Conservation (phyloP, 1,140 invertebrate species). For the Elysia chlorotica region DNA sequence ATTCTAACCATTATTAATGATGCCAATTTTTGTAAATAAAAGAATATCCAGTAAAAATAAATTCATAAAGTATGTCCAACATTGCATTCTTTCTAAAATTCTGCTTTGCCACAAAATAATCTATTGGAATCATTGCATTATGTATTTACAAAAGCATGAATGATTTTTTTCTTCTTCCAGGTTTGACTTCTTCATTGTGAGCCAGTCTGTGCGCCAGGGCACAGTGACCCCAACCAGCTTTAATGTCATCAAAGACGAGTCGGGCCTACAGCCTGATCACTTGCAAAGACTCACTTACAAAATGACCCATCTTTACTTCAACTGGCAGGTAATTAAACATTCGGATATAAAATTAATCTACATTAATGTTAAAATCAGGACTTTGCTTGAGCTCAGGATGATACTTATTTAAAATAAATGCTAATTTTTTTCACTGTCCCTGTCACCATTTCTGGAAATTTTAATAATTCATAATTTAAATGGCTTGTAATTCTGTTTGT, state of each 20-base stretch:
- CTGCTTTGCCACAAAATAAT: too few species aligned
- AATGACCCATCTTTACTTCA: constrained; percentile 82
- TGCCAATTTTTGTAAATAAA: too few species aligned
- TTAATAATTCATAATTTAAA: neutral
- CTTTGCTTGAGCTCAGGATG: neutral
- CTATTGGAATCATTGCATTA: too few species aligned
- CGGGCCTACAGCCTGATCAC: constrained; percentile 69
- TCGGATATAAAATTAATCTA: neutral
- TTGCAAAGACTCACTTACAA: constrained; percentile 82
- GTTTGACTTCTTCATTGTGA: constrained; percentile 83
- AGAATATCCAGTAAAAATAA: too few species aligned
- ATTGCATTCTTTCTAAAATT: too few species aligned
- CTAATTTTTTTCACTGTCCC: neutral
- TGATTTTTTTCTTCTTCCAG: too few species aligned
- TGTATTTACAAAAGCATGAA: too few species aligned
- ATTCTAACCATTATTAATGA: too few species aligned
- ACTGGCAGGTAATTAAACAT: constrained; percentile 73
- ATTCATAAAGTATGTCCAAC: too few species aligned
- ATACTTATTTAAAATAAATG: neutral
- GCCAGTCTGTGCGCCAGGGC: constrained; percentile 76
- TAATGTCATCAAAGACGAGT: constrained; percentile 73
- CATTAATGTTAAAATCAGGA: neutral
- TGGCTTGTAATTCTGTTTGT: neutral
- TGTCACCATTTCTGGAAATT: neutral
- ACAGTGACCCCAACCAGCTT: constrained; percentile 82